Base-by-base conservation (phyloP, 2,888 invertebrate genomes). In the Exocentrus adspersus region DNA sequence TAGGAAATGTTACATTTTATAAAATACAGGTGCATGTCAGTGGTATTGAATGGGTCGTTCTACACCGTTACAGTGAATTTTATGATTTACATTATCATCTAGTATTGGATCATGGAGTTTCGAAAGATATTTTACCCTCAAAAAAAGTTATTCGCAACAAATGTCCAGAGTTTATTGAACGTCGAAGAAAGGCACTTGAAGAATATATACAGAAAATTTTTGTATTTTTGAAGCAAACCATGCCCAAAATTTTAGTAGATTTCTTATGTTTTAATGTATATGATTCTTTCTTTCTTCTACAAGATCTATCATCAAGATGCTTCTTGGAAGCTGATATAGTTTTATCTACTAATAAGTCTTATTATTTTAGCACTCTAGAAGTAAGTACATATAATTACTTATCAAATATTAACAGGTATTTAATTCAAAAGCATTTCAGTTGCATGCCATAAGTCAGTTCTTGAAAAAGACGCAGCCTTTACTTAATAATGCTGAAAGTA, bases 81-180 rank as follows among this genome's bases (percentile, higher is more conserved):
- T 90, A 89, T 69, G 92, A 94, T 60, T 86, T 97, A 10, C 94
- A 97, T 81, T 92, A 93, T 56, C 89, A 89, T 78, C 85, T 97
- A n/a, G 90, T 93, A 0, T 81, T 86, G 2, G 91, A 93, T 74
- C 92, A 93, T 82, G 92, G 92, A 53, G 88, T 95, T 2, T 89
- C 92, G 5, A 94, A 92, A 79, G 94, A 93, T 75, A 85, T 95
- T 63, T 83, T 98, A 12, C 98, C 98, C 9, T 95, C 95, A 0
- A 98, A 98, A 82, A 97, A 96, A 84, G 87, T 95, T 2, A 91
- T 97, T 74, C 91, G 97, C 1, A 97, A 96, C 78, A 93, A 92
- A 81, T 92, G 93, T 68, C 93, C 94, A 0, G 86, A 89, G 60
- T 98, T 98, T 79, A 87, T 98, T 1, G 93, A 94, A 77, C 92